Evolutionary conservation across 2,888 invertebrate species (phyloP), one percentile per base, ranked within the genome.

Genomic region (Perizoma affinitatum): DNA sequence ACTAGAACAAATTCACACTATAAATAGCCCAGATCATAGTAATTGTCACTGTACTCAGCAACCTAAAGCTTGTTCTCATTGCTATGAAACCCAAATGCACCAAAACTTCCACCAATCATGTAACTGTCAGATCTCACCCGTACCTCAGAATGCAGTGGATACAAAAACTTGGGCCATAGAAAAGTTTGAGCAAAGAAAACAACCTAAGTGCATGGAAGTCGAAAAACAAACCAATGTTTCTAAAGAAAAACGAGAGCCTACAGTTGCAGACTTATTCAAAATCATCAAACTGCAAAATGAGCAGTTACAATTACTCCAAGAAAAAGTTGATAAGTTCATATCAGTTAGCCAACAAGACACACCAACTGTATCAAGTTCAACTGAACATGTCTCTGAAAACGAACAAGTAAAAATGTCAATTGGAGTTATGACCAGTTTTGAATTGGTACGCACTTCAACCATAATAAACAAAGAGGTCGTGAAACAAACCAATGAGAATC

Each of bases 391-490:
- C 79, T 73, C 79, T 71, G 82, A 85, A 80, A 82, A 81, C 62
- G 86, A 82, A 65, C 82, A 80, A 59, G 93, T 85, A 71, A 95
- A 93, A 83, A 94, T 95, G 73, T 95, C 95, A 0, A 94, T 95
- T 55, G 95, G 95, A 59, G 94, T 95, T 3, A 95, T 95, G 94
- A 95, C 95, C 1, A 95, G 95, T 80, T 95, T 95, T 80, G 95
- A 95, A 85, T 93, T 95, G 75, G 87, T 92, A 0, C 74, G 86
- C 48, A 92, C 91, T 35, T 91, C 92, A 9, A 92, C 90, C 36
- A 80, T 91, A 9, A 87, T 90, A 5, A 92, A 92, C 63, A 88
- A 89, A 69, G 90, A 90, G 62, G 69, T 86, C 43, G 66, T 87
- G 4, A 86, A 82, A 65, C 79, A 86, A 67, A 78, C 71, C 5